These are phyloP conservation scores for Ethmia dodecea DNA, from an alignment of 2,888 invertebrate species.

Conservation along the genomic window DNA sequence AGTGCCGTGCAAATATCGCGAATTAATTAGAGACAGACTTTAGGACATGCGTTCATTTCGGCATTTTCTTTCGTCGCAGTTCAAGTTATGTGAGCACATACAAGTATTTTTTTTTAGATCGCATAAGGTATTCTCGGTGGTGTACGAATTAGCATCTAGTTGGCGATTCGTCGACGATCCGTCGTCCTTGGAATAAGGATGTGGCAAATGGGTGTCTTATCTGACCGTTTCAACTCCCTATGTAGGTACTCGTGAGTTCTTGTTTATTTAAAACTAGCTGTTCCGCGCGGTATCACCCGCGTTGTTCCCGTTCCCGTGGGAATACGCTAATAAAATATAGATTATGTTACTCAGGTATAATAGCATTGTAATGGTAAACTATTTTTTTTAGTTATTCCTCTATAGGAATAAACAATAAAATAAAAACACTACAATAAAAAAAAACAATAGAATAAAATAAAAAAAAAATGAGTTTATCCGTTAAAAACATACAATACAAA, in stretches of 20 bases:
- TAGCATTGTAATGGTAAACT: not conserved
- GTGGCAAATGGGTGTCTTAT: conserved; percentile 40
- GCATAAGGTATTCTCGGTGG: conserved; percentile 65
- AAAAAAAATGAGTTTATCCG: no score
- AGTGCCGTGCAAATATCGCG: conserved; percentile 27
- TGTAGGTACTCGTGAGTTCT: no score
- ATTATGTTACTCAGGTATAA: no score
- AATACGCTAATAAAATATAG: no score
- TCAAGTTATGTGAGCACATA: conserved; percentile 23
- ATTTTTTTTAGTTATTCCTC: no score
- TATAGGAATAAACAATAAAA: no score
- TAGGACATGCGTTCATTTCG: conserved; percentile 32
- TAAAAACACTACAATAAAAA: no score
- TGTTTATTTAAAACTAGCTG: no score
- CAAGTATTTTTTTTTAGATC: conserved; percentile 39
- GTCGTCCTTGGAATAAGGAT: conserved; percentile 73
- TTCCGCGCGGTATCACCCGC: no score
- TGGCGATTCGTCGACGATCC: conserved; percentile 45
- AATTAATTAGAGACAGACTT: conserved; percentile 33
- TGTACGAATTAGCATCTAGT: conserved; percentile 66
- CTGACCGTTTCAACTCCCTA: conserved; percentile 42
- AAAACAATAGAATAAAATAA: no score
- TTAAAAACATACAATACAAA: no score
- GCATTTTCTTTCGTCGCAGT: conserved; percentile 36
- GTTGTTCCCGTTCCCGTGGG: no score